These are phyloP conservation scores for Simalia tracyae DNA, from an alignment of 2,797 vertebrate species.

Conservation along the genomic window DNA sequence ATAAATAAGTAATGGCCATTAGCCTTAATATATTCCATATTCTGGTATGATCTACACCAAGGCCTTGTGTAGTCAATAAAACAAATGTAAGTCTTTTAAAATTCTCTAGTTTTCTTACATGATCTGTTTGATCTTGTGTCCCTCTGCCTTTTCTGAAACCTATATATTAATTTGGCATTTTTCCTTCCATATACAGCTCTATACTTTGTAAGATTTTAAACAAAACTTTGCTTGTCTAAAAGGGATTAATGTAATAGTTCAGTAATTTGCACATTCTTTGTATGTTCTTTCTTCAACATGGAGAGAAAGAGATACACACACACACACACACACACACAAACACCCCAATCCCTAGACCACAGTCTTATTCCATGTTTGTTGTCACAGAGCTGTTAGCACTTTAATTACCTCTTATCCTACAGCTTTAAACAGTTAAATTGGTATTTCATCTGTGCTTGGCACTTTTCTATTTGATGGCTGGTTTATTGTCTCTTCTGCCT, in stretches of 20 bases:
- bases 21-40: neutral
- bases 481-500: no score
- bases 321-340: neutral
- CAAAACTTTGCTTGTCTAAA: neutral
- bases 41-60: neutral
- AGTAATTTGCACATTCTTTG: neutral
- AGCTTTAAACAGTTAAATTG: no score
- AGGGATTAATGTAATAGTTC: neutral
- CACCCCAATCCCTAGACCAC: neutral
- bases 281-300: neutral
- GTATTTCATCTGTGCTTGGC: no score
- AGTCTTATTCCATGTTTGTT: neutral
- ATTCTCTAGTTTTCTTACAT: neutral
- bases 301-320: neutral
- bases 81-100: neutral
- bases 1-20: neutral
- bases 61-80: neutral
- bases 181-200: neutral
- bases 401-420: no score
- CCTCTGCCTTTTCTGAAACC: neutral
- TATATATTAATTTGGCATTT: neutral
- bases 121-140: neutral
- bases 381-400: no score
- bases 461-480: no score
- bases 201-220: neutral